Base-by-base conservation (phyloP, 2,888 invertebrate genomes). In the Amphipyra tragopoginis region DNA sequence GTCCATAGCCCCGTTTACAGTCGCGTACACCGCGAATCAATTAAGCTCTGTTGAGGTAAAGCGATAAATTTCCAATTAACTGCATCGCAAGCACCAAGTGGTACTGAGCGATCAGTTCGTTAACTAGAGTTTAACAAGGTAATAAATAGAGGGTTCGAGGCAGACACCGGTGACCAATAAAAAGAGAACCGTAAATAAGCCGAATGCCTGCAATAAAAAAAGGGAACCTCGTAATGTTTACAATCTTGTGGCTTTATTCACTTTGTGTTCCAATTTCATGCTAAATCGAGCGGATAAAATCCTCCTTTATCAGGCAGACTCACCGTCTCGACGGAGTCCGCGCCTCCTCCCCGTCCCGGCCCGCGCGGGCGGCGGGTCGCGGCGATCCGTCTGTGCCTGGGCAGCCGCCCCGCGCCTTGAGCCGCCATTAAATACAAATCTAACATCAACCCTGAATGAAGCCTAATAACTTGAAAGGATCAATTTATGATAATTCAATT, bases 181-280 rank as follows among this genome's bases (percentile, higher is more conserved):
- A 93, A 93, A 91, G 87, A 90, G 87, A 88, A 90, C 92, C 90
- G 90, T 93, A 93, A 93, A 93, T 93, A 92, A 92, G 87, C 86
- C 88, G 88, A 92, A 90, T 89, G 88, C 86, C 86, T 81, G 88
- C 86, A 88, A 90, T 93, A 93, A 94, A 94, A 76, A 94, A 94
- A 93, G 90, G 91, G 90, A 89, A 91, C 90, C 91, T 93, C 91
- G 88, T 93, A 93, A 94, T 94, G 94, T 93, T 94, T 93, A 94
- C 94, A 93, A 93, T 94, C 93, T 92, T 92, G 94, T 93, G 93
- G 93, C 93, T 94, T 94, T 94, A 94, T 94, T 93, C 94, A 94
- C 94, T 93, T 94, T 94, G 94, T 94, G 90, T 93, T 93, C 93
- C 94, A 94, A 94, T 94, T 94, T 94, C 94, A 94, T 94, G 94